phyloP scores from a whole-genome alignment of 2,888 invertebrate species.

The Caenorhabditis sulstoni region DNA sequence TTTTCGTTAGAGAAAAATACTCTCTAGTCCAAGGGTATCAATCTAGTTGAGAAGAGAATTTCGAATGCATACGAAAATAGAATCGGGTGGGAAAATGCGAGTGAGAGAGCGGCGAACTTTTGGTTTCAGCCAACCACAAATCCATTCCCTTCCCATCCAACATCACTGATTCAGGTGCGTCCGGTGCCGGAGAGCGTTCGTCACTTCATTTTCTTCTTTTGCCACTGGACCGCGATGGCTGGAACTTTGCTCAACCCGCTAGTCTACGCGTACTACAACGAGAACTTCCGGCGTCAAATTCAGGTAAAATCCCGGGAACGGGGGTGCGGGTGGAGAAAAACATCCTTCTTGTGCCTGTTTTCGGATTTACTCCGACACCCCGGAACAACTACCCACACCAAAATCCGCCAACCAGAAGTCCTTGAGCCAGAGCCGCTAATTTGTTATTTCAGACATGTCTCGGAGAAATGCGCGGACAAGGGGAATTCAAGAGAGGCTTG shows the following conservation, averaged over 20 bases:
- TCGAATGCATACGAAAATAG: not conserved
- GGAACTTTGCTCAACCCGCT: constrained; percentile 93
- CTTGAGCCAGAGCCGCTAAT: not conserved
- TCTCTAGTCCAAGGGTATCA: not conserved
- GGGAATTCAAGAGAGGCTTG: constrained; percentile 54
- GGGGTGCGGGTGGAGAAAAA: not conserved
- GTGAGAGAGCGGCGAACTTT: not conserved
- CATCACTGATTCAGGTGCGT: constrained; percentile 38
- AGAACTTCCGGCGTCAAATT: constrained; percentile 71
- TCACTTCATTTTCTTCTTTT: constrained; percentile 87
- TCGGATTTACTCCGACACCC: not conserved
- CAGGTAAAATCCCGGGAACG: constrained; percentile 47
- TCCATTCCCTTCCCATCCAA: too few species aligned
- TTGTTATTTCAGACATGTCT: constrained; percentile 45
- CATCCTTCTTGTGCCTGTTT: not conserved
- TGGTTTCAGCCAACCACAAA: not conserved
- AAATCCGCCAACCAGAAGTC: not conserved
- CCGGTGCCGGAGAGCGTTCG: constrained; percentile 49
- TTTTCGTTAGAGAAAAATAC: not conserved
- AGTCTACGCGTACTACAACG: constrained; percentile 74
- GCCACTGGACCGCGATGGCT: constrained; percentile 92
- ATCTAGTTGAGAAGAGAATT: not conserved
- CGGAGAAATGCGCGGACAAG: constrained; percentile 57
- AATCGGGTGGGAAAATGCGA: constrained; percentile 2
- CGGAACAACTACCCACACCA: not conserved